Evolutionary conservation across 2,888 invertebrate species (phyloP), one percentile per base, ranked within the genome.

Genomic region (Octodonta nipae): DNA sequence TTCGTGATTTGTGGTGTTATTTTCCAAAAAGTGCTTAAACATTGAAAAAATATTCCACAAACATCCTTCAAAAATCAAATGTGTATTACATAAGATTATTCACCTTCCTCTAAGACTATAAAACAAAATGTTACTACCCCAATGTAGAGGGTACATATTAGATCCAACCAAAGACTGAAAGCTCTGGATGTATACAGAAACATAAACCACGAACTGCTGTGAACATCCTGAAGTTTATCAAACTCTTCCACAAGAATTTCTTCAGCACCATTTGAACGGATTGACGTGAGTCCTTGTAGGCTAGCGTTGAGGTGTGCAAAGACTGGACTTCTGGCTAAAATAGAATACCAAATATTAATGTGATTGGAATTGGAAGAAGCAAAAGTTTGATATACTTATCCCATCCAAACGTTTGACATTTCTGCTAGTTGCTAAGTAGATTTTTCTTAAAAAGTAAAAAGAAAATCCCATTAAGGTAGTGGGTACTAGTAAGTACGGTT

Each of bases 341-440:
- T 20, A 20, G n/a, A 20, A 6, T 7, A n/a, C n/a, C 20, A 20
- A 20, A 20, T n/a, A n/a, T n/a, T n/a, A n/a, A n/a, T n/a, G 7
- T 15, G 15, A n/a, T 24, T 30, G 15, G 5, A 8, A n/a, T 24
- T 7, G 3, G 16, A 10, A 26, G 4, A 5, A 29, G 7, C 27
- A n/a, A n/a, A n/a, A n/a, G n/a, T n/a, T n/a, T n/a, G n/a, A n/a
- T n/a, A n/a, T n/a, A 75, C 78, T 73, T 36, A 75, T 75, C 45
- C 78, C 77, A 53, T 80, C 80, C 39, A 80, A 60, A 28, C 77
- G 66, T 55, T 77, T 87, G 0, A 87, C 66, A 51, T 78, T 79
- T 46, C 83, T 71, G 1, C 85, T 78, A 0, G 83, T 77, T 8
- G 69, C 65, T 26, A 87, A 56, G 54, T 84, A 87, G 51, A 78